Percentiles rank a stretch among this genome's conserved stretches.
Conservation (phyloP, 1,140 invertebrate genomes). For the Xylocopa sonorina region DNA sequence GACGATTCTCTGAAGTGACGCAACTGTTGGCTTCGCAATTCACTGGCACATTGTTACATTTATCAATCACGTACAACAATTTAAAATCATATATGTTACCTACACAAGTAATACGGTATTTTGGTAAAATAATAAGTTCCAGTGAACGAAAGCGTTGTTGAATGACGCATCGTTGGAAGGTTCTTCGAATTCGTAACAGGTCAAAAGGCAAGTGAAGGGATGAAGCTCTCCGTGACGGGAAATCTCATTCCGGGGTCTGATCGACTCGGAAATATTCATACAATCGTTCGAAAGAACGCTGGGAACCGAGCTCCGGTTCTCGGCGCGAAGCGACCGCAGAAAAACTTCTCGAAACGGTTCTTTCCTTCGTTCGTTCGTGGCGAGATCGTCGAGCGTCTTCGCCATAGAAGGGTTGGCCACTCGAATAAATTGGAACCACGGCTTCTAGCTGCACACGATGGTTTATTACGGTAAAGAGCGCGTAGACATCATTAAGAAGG, state of each 20-base stretch:
- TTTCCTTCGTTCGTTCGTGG: slow-evolving; percentile 20
- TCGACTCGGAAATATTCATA: slow-evolving; percentile 48
- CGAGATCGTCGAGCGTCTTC: slow-evolving; percentile 28
- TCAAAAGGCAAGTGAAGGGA: too few species aligned
- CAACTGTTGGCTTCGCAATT: neutral
- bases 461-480: slow-evolving; percentile 55
- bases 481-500: slow-evolving; percentile 74
- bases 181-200: neutral
- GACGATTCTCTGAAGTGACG: neutral
- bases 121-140: neutral
- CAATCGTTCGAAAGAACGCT: slow-evolving; percentile 1
- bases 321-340: neutral
- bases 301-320: neutral
- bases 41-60: neutral
- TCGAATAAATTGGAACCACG: slow-evolving; percentile 79
- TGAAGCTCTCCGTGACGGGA: neutral
- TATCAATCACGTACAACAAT: neutral
- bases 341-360: slow-evolving; percentile 19
- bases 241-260: slow-evolving; percentile 30
- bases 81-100: neutral
- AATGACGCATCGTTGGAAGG: neutral
- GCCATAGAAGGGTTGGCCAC: slow-evolving; percentile 53
- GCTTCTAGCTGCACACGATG: slow-evolving; percentile 51
- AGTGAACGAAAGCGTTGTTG: neutral
- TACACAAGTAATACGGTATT: too few species aligned